Base-by-base conservation (phyloP, 2,888 invertebrate species). In the Balanococcus diminutus region DNA sequence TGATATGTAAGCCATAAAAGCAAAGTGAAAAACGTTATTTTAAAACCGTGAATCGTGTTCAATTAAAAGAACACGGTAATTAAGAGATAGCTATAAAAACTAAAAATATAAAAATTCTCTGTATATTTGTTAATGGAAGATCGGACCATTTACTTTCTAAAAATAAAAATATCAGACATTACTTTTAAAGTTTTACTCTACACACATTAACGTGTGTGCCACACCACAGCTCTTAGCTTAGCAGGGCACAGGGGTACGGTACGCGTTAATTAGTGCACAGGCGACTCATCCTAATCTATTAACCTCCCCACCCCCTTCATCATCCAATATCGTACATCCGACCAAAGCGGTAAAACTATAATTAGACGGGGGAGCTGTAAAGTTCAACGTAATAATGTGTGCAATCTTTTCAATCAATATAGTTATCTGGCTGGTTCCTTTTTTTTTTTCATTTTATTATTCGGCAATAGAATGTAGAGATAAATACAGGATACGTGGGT, bases 141-240 rank as follows among this genome's bases (percentile, higher is more conserved):
- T 82, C 82, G 82, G 82, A 51, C 82, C 82, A 82, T 82, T 82
- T 82, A 82, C 82, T 82, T 82, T 82, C 82, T 82, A 82, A 82
- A 82, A 82, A 82, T 82, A 82, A 46, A 81, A 81, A 81, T 81
- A 81, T 81, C 81, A 81, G 81, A 42, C 81, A 81, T 81, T 81
- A 81, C 81, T 81, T 81, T 81, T 81, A 81, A 81, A 46, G 81
- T 81, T 81, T 81, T 81, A 25, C 61, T 61, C 61, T 61, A 61
- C 61, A 61, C 61, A 61, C 61, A 61, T 61, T 61, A 61, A 61
- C 61, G 61, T 25, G 61, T 25, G 46, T 46, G 46, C 46, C 46
- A 46, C 14, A 46, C 46, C 46, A 46, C 46, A 46, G 46, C 46
- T 46, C 46, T 46, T n/a, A 46, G 46, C 46, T 46, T 0, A 16